Percentiles rank a stretch among this genome's conserved stretches.
phyloP scores from a whole-genome alignment of 2,113 vertebrate genomes.

The Cavia aperea region DNA sequence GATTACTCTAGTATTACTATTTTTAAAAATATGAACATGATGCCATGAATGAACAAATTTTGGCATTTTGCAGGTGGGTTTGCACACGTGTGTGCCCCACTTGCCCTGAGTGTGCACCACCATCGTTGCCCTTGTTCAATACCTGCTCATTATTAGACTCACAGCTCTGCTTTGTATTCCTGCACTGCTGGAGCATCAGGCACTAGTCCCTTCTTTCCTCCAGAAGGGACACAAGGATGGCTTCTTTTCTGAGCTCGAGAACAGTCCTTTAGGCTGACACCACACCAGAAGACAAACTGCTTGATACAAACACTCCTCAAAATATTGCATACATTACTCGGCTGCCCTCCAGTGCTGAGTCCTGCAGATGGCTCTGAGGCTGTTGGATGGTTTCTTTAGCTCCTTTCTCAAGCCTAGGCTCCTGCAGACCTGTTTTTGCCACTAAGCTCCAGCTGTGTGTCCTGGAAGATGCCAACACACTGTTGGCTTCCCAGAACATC shows the following conservation, averaged over 20 bases:
- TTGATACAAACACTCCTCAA: neutral
- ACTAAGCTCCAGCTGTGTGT: neutral
- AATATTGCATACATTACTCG: fast-evolving
- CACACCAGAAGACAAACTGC: neutral
- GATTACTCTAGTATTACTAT: neutral
- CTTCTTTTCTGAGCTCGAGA: neutral
- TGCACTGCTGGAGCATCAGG: neutral
- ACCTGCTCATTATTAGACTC: neutral
- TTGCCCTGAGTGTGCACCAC: neutral
- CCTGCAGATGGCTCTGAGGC: neutral
- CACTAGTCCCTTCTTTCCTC: neutral
- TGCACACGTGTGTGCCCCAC: neutral
- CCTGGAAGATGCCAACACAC: neutral
- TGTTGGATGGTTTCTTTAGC: neutral
- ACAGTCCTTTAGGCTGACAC: neutral
- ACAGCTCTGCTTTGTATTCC: no score
- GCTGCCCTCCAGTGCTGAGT: neutral
- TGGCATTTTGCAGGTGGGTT: neutral
- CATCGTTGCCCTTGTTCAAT: neutral
- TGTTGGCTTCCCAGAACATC: neutral
- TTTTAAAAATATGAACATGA: neutral
- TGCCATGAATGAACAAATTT: neutral
- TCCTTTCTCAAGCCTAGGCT: neutral
- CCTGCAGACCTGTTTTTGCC: neutral
- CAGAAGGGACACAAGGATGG: neutral